Percentiles rank a stretch among this genome's conserved stretches.
These are phyloP conservation scores for Suricata suricatta DNA, from an alignment of 2,113 vertebrate genomes.

Conservation along the genomic window DNA sequence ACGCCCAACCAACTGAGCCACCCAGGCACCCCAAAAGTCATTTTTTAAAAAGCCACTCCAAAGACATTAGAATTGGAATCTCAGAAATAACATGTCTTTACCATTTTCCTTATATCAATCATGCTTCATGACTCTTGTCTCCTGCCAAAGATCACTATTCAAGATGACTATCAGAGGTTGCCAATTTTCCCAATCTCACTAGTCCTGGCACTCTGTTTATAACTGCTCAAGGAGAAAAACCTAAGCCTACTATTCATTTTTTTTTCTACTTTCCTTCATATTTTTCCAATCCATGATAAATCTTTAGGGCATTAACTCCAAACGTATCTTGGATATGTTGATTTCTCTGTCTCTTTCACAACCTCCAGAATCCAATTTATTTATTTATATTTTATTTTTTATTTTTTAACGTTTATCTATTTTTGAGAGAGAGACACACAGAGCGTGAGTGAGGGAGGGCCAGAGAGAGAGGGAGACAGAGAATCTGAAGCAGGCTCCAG, in stretches of 20 bases:
- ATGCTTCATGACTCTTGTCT: not conserved
- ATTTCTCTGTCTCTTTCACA: not conserved
- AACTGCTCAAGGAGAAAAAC: not conserved
- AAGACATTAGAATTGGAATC: not conserved
- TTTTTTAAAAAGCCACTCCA: not conserved
- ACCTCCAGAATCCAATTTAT: not conserved
- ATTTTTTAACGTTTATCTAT: too few species aligned
- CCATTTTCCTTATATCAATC: not conserved
- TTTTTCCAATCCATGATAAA: not conserved
- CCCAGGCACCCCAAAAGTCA: not conserved
- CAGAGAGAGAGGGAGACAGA: too few species aligned
- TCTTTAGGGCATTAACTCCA: not conserved
- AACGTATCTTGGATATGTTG: not conserved
- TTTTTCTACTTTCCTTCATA: not conserved
- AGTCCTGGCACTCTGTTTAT: not conserved
- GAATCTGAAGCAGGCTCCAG: too few species aligned
- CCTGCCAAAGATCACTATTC: not conserved
- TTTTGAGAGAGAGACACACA: too few species aligned
- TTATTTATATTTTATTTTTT: too few species aligned
- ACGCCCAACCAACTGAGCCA: too few species aligned
- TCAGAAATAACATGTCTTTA: not conserved
- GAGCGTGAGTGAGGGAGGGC: too few species aligned
- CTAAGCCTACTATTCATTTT: not conserved
- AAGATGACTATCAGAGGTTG: not conserved
- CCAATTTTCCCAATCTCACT: not conserved